Evolutionary conservation across 2,888 invertebrate species (phyloP).

Genomic region (Eurytoma adleriae): DNA sequence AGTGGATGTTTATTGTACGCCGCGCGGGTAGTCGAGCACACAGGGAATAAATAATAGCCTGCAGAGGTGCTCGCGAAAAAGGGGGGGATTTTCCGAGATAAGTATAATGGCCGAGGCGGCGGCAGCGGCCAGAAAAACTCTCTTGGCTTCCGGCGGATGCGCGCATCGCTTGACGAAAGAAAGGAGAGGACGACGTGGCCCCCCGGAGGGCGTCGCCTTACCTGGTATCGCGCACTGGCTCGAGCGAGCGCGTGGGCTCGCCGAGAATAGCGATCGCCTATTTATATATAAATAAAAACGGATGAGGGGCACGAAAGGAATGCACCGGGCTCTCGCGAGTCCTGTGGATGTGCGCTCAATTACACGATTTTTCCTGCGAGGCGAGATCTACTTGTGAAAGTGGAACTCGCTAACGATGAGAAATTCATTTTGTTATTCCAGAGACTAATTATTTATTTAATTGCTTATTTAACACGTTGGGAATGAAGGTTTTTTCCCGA

Average conservation of each 20-base stretch:
- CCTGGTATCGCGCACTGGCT: conserved; percentile 5
- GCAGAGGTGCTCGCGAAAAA: conserved; percentile 20
- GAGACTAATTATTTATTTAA: too few species aligned
- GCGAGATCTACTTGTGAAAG: too few species aligned
- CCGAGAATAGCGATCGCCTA: conserved; percentile 22
- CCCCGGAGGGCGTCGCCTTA: conserved; percentile 8
- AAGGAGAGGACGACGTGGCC: not conserved
- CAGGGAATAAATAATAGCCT: conserved; percentile 14
- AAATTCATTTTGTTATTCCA: too few species aligned
- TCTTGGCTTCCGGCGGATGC: conserved; percentile 62
- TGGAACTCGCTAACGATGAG: too few species aligned
- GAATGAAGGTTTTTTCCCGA: too few species aligned
- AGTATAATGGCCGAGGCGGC: conserved; percentile 34
- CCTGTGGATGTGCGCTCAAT: not conserved
- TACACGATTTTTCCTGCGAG: too few species aligned
- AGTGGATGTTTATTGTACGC: conserved; percentile 64
- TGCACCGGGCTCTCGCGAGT: not conserved
- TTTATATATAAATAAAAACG: conserved; percentile 22
- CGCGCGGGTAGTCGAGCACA: not conserved
- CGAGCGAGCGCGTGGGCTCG: not conserved
- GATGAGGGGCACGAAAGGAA: conserved; percentile 7
- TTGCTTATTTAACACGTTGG: too few species aligned
- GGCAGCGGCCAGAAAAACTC: conserved; percentile 57
- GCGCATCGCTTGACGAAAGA: conserved; percentile 62
- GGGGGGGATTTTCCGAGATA: conserved; percentile 57